phyloP scores from a whole-genome alignment of 2,888 invertebrate species.

The Parasteatoda lunata region DNA sequence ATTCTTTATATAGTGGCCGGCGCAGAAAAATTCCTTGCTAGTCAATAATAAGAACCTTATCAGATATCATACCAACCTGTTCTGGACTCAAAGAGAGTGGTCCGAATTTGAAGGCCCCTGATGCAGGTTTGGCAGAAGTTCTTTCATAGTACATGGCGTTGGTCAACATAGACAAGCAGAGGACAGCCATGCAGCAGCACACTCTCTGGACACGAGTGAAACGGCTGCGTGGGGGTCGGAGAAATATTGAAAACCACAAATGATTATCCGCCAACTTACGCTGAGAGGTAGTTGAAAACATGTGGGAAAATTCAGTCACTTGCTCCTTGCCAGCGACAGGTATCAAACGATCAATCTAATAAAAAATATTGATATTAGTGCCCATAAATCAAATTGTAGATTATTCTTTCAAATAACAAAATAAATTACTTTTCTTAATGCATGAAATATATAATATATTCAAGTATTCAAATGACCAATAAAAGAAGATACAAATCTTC shows the following conservation, averaged over 20 bases:
- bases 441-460: too few species aligned
- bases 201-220: constrained; percentile 76
- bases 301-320: constrained; percentile 74
- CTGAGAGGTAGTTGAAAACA: constrained; percentile 74
- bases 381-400: background rate
- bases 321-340: constrained; percentile 75
- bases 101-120: constrained; percentile 74
- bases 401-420: too few species aligned
- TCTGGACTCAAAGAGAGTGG: constrained; percentile 75
- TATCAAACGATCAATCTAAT: constrained; percentile 76
- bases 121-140: constrained; percentile 69
- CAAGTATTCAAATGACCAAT: too few species aligned
- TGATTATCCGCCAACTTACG: constrained; percentile 76
- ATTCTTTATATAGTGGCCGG: too few species aligned
- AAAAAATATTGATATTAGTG: background rate
- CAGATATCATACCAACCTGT: constrained; percentile 72
- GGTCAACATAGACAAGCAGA: constrained; percentile 76
- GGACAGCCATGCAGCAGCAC: constrained; percentile 75
- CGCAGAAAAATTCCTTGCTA: too few species aligned
- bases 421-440: too few species aligned
- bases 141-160: constrained; percentile 76
- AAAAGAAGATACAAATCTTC: too few species aligned
- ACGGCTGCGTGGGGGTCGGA: constrained; percentile 75
- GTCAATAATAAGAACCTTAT: too few species aligned
- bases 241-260: constrained; percentile 77